Base-by-base conservation (phyloP, 2,113 vertebrate species). In the Heterochromis multidens region DNA sequence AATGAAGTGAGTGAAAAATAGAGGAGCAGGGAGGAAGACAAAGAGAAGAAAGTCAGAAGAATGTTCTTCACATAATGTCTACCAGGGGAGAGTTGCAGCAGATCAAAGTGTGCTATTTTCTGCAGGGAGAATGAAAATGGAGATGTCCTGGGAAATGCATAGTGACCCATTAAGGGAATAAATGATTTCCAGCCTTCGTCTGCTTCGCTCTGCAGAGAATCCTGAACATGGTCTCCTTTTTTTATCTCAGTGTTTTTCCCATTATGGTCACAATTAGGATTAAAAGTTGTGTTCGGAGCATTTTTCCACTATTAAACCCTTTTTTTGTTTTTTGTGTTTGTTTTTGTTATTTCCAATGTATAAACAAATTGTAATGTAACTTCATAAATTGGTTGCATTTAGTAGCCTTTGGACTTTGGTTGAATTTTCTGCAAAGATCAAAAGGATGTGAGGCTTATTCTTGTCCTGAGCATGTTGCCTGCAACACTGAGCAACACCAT, bases 101-200 rank as follows among this genome's bases (percentile, higher is more conserved):
- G 10, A 85, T 90, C 57, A 85, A 62, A 87, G 27, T 29, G 84
- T 12, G 72, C 84, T 92, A 90, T 87, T 90, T 57, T 93, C 86
- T 89, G 65, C 77, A 65, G 88, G 74, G 74, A 80, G 80, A 57
- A 58, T 29, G 49, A 78, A 80, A 87, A 85, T 43, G 79, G 37
- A 88, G 56, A 62, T 16, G 19, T 88, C 84, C 57, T 74, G 81
- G 87, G 88, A 90, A 88, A 91, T 78, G n/a, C 63, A 85, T 4
- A 61, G 62, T 84, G 88, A 89, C 86, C 91, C 43, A 87, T 88
- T 87, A 91, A 84, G 52, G 86, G n/a, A 78, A 17, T n/a, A 58
- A 79, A 87, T 61, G 21, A 37, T 72, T 31, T 59, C 46, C 37
- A 52, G 63, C 7, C 16, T 80, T 80, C 0, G 14, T 1, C 31